Base-by-base conservation (phyloP, 2,888 invertebrate species). In the Thelaira solivaga region DNA sequence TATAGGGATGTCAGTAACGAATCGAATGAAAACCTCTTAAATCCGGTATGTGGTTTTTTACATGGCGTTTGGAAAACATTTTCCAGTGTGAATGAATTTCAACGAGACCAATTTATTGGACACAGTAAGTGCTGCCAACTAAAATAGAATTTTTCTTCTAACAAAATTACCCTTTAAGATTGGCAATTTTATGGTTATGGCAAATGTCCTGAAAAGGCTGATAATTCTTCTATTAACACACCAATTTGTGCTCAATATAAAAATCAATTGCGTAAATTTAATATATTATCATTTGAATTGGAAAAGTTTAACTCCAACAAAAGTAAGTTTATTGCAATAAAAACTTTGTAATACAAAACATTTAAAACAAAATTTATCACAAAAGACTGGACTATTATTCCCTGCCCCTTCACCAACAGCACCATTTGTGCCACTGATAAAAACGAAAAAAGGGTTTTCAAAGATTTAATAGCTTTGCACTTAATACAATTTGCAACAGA, bases 181-280 rank as follows among this genome's bases (percentile, higher is more conserved):
- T 80, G 75, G 62, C n/a, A 57, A 31, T 47, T 78, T 36, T 45
- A 57, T 43, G 16, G 39, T n/a, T 16, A 64, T 51, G 78, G 78
- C 5, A 13, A 36, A 2, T 78, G 80, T 39, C 62, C 69, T 1
- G 20, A 34, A 1, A 6, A 11, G 8, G 2, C 39, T 2, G 13
- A 31, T 7, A 8, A 29, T 16, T 43, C 16, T 3, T 3, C 36
- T 20, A 10, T 47, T 11, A 24, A 41, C 4, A 26, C 34, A 6
- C 71, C 71, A 11, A 20, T 74, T 11, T 74, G 74, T 64, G 78
- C 64, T 4, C 20, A 34, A 49, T 36, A 34, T 45, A 11, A 36
- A 8, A 43, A 36, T 6, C 20, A 49, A 24, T 47, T 61, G 1
- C 20, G 34, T 20, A 73, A 72, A 22, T 77, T 77, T 34, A n/a